Evolutionary conservation across 2,797 vertebrate genomes (phyloP).

Genomic region (Bovichtus variegatus): DNA sequence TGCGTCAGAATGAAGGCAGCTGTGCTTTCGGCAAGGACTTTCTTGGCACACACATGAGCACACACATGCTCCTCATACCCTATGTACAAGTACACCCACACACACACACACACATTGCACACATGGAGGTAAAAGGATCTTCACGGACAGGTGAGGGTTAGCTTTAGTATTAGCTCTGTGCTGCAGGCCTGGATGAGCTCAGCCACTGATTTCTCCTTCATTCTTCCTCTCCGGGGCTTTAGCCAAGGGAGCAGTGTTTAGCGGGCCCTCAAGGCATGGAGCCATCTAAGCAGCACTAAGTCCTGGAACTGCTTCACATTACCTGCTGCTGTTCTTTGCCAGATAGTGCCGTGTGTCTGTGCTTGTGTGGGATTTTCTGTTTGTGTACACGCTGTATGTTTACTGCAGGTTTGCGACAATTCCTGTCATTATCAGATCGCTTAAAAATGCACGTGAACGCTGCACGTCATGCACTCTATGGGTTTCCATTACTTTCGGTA

Average conservation of each 20-base stretch:
- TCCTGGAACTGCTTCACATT: constrained; percentile 84
- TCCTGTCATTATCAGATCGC: constrained; percentile 49
- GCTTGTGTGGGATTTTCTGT: constrained; percentile 23
- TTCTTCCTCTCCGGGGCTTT: constrained; percentile 79
- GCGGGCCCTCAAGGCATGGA: constrained; percentile 82
- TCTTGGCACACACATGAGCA: constrained; percentile 61
- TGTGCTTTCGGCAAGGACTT: constrained; percentile 87
- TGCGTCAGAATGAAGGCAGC: constrained; percentile 83
- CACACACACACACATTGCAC: constrained; percentile 31
- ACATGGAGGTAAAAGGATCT: constrained; percentile 72
- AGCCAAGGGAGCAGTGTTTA: constrained; percentile 85
- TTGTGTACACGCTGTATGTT: constrained; percentile 9
- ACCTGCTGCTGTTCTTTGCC: constrained; percentile 79
- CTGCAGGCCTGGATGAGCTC: constrained; percentile 89
- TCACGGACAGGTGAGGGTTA: constrained; percentile 78
- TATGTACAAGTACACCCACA: constrained; percentile 26
- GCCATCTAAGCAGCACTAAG: constrained; percentile 84
- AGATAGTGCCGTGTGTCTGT: constrained; percentile 47
- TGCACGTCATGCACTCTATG: constrained; percentile 34
- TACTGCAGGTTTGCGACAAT: constrained; percentile 37
- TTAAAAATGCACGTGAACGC: constrained; percentile 25
- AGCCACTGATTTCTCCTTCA: constrained; percentile 73
- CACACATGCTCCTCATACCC: constrained; percentile 56
- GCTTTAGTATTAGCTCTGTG: constrained; percentile 84
- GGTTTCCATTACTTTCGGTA: constrained; percentile 30